Evolutionary conservation across 2,888 invertebrate species (phyloP).

Genomic region (Selenia dentaria): DNA sequence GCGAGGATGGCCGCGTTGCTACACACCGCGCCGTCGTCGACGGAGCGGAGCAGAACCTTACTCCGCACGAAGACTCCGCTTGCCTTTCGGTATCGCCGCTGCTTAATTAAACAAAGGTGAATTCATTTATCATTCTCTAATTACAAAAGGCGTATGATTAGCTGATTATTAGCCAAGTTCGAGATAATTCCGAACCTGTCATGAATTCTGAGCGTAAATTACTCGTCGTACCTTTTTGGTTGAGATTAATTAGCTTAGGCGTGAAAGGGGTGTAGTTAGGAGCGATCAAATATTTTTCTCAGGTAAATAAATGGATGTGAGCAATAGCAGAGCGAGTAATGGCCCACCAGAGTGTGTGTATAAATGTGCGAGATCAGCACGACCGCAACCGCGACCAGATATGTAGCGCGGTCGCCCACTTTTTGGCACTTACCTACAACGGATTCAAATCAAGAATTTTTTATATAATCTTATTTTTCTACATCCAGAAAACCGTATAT

Average conservation of each 20-base stretch:
- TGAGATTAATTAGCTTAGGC: conserved; percentile 51
- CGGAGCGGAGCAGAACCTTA: conserved; percentile 4
- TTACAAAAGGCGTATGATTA: conserved; percentile 51
- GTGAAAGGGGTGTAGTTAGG: conserved; percentile 39
- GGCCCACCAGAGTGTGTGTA: conserved; percentile 40
- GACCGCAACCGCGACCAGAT: conserved; percentile 36
- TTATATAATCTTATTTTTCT: conserved; percentile 38
- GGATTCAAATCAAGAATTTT: too few species aligned
- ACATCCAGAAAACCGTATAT: too few species aligned
- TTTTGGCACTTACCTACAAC: too few species aligned
- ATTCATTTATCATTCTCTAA: conserved; percentile 44
- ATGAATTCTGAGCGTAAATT: conserved; percentile 50
- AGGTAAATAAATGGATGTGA: conserved; percentile 42
- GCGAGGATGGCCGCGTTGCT: conserved; percentile 43
- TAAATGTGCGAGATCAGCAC: conserved; percentile 51
- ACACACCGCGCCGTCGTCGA: background rate
- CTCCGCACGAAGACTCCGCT: conserved; percentile 35
- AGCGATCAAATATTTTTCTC: conserved; percentile 39
- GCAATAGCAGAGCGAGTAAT: conserved; percentile 47
- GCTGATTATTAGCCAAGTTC: conserved; percentile 42
- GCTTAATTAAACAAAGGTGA: conserved; percentile 49
- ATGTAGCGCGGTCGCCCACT: too few species aligned
- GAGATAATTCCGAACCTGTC: conserved; percentile 35
- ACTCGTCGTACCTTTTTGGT: conserved; percentile 46
- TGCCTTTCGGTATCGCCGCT: conserved; percentile 40